Evolutionary conservation across 1,140 invertebrate genomes (phyloP).

Genomic region (Bombus polaris): DNA sequence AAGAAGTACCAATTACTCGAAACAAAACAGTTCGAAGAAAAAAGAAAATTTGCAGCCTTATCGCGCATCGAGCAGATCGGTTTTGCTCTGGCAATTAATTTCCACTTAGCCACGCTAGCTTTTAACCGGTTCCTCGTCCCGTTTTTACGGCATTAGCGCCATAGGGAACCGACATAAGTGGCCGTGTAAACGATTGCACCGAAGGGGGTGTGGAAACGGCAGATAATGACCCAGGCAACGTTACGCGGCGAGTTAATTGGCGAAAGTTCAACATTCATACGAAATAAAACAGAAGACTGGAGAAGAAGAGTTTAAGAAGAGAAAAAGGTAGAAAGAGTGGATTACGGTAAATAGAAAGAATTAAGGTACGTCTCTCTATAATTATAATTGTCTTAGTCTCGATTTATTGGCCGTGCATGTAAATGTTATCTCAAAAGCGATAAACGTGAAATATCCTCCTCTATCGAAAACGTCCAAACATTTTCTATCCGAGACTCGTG

Average conservation of each 20-base stretch:
- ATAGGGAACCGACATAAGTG: slow-evolving; percentile 1
- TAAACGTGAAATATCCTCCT: no score
- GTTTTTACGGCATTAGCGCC: background rate
- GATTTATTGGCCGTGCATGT: no score
- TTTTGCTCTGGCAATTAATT: background rate
- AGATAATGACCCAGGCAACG: background rate
- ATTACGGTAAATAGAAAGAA: background rate
- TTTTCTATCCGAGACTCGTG: no score
- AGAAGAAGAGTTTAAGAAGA: background rate
- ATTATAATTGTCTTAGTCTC: background rate
- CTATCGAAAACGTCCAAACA: no score
- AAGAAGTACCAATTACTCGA: no score
- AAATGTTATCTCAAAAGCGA: no score
- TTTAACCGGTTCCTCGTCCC: background rate
- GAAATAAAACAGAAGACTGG: background rate
- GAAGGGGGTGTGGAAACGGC: background rate
- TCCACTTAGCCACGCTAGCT: background rate
- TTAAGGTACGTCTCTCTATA: background rate
- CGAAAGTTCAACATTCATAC: slow-evolving; percentile 3
- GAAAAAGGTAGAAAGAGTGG: no score
- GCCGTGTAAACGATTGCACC: background rate
- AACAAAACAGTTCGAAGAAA: no score
- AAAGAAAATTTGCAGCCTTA: no score
- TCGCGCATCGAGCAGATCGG: background rate
- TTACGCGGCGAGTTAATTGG: slow-evolving; percentile 17